Base-by-base conservation (phyloP, 2,797 vertebrate genomes). In the Glossophaga mutica region DNA sequence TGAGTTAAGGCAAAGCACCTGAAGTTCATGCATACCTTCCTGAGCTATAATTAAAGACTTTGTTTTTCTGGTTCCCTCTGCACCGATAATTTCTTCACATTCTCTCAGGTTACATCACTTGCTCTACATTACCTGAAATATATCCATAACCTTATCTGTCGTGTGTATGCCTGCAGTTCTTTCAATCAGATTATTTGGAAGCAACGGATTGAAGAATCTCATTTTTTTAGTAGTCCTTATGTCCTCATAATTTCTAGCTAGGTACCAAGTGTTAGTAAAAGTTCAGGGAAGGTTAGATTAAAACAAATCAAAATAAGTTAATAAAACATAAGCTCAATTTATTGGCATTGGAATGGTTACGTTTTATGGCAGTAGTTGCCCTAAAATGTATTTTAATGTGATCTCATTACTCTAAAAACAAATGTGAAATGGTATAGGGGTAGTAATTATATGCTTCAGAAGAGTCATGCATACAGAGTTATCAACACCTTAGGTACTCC, bases 241-340 rank as follows among this genome's bases (percentile, higher is more conserved):
- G 26, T 67, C 8, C 16, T 85, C 78, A 5, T 81, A 67, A 22
- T 78, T 93, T 95, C 37, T 85, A 79, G 11, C 29, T 65, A 81
- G 68, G 29, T 71, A 39, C 39, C 81, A 84, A 84, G 14, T 86
- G 26, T 87, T 71, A 59, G 21, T 46, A 70, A 79, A 90, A 62
- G 5, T 86, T 93, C 32, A 68, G 19, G 73, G 42, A 70, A 81
- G 11, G 16, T 82, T 86, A 91, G 65, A 82, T 82, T 70, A 83
- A 92, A 94, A 79, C 32, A 18, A 88, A 86, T 95, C 19, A 83
- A 83, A 88, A n/a, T 59, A 83, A 93, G 22, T 86, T 71, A 24
- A 29, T 67, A 74, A 81, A 6, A 29, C 16, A 68, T 44, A 79
- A 85, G 11, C 79, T 87, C 39, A 32, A 29, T n/a, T 70, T 91